Conservation (phyloP, 2,888 invertebrate genomes). For the Himalopsyche japonica region DNA sequence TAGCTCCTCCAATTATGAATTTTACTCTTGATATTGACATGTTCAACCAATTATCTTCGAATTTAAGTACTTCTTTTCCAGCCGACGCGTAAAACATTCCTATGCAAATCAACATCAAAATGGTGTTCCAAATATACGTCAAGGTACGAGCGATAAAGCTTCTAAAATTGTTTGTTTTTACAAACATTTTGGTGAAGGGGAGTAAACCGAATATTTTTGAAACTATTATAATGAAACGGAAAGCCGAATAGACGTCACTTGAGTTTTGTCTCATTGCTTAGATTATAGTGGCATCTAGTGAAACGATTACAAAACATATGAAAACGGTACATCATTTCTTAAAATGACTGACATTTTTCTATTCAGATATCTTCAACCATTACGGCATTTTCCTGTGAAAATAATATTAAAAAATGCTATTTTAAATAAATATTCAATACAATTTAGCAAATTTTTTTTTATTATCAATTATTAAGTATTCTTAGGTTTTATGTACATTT, state of each 20-base stretch:
- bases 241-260: neutral
- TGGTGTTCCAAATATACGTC: slow-evolving; percentile 3
- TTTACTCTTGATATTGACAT: slow-evolving; percentile 10
- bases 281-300: neutral
- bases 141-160: neutral
- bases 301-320: neutral
- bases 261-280: neutral
- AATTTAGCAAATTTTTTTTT: too few relatives aligned
- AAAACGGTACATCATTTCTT: neutral
- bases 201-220: slow-evolving; percentile 20
- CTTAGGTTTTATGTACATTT: too few relatives aligned
- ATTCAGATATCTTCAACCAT: neutral
- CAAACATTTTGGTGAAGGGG: neutral
- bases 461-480: too few relatives aligned
- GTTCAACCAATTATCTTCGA: slow-evolving; percentile 11
- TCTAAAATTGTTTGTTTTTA: neutral
- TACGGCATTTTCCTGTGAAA: too few relatives aligned
- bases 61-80: neutral
- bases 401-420: too few relatives aligned
- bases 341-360: neutral
- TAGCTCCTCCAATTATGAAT: neutral
- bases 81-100: neutral
- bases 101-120: neutral
- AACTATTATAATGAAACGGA: neutral
- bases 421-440: too few relatives aligned